Percentiles rank a stretch among this genome's conserved stretches.
Evolutionary conservation across 2,888 invertebrate species (phyloP).

Genomic region (Epinotia demarniana): DNA sequence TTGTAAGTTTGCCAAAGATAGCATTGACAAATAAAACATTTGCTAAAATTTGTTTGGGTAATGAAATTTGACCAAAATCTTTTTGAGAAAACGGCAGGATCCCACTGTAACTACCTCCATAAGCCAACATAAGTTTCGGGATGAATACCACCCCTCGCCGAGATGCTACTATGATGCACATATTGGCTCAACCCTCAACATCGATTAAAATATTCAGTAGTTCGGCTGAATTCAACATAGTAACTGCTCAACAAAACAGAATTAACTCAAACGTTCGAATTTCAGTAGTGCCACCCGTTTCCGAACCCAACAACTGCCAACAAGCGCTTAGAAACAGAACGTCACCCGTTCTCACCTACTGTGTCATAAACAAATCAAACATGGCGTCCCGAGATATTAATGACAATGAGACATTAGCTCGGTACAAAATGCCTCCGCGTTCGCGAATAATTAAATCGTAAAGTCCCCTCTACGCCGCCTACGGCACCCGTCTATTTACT

Average conservation of each 20-base stretch:
- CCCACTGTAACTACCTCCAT: too few species aligned
- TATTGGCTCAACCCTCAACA: not conserved
- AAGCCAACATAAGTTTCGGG: too few species aligned
- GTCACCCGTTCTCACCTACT: conserved; percentile 70
- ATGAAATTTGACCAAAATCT: too few species aligned
- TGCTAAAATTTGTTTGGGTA: too few species aligned
- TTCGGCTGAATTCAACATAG: conserved; percentile 27
- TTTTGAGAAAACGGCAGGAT: too few species aligned
- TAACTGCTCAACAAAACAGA: conserved; percentile 34
- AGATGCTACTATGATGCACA: not conserved
- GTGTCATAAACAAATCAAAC: conserved; percentile 84
- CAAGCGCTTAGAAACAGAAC: conserved; percentile 55
- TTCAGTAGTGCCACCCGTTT: conserved; percentile 51
- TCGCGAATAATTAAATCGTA: conserved; percentile 85
- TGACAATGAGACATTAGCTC: conserved; percentile 85
- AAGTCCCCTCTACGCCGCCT: conserved; percentile 83
- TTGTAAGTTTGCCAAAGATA: too few species aligned
- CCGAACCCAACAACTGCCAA: conserved; percentile 56
- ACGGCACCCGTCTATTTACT: conserved; percentile 82
- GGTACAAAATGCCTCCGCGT: conserved; percentile 85
- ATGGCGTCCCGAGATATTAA: conserved; percentile 84
- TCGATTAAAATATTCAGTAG: not conserved
- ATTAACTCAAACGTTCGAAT: conserved; percentile 55
- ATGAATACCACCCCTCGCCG: too few species aligned
- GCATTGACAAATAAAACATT: too few species aligned